Evolutionary conservation across 30 jellyfish, hydroid and myxozoan species (phyloP).

Genomic region (Aurelia coerulea): DNA sequence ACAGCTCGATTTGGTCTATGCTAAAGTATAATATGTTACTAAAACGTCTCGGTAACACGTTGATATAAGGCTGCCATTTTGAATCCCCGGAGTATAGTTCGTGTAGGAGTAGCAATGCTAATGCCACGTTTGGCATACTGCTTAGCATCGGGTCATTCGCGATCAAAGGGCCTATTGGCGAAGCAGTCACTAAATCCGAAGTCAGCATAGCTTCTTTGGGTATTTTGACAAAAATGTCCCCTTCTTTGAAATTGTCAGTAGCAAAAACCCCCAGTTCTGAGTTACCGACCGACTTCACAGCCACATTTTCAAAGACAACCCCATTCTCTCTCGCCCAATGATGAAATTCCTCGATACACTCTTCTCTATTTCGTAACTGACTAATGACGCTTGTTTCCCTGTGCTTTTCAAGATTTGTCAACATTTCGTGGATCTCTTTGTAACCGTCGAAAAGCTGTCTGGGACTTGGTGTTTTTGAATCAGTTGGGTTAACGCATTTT

Average conservation of each 20-base stretch:
- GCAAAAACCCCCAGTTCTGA: constrained; percentile 54
- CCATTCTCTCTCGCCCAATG: constrained; percentile 34
- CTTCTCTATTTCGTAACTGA: constrained; percentile 28
- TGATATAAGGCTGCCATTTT: constrained; percentile 62
- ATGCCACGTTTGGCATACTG: constrained; percentile 77
- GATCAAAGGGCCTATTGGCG: constrained; percentile 33
- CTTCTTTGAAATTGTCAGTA: constrained; percentile 14
- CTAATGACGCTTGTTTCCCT: not conserved
- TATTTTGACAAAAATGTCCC: constrained; percentile 9
- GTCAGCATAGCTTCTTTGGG: constrained; percentile 60
- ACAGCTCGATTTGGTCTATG: constrained; percentile 33
- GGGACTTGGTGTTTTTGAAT: constrained; percentile 36
- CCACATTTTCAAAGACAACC: constrained; percentile 30
- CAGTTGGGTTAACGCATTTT: constrained; percentile 46
- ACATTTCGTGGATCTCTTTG: constrained; percentile 41
- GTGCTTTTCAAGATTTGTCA: constrained; percentile 22
- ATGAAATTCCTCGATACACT: constrained; percentile 30
- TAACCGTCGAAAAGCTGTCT: constrained; percentile 39
- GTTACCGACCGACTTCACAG: not conserved
- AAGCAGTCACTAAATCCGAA: constrained; percentile 19
- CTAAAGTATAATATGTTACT: constrained; percentile 58
- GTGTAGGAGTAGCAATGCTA: constrained; percentile 48
- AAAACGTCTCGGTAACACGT: constrained; percentile 47
- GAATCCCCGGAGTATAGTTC: constrained; percentile 50
- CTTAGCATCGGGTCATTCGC: constrained; percentile 60